Evolutionary conservation across 2,113 vertebrate genomes (phyloP).

Genomic region (Aplodontia rufa): DNA sequence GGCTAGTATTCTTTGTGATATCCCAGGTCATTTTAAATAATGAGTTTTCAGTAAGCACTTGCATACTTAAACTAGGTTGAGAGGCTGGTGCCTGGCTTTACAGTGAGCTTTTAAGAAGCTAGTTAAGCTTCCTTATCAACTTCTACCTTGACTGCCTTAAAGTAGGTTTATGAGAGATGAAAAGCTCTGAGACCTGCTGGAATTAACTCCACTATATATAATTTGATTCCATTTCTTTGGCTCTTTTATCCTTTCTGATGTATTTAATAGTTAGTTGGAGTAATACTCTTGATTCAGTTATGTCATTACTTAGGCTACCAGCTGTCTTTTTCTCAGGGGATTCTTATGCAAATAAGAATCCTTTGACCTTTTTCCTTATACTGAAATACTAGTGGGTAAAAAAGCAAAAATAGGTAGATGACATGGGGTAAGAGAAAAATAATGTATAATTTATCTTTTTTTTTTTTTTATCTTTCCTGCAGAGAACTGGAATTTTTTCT

Average conservation of each 20-base stretch:
- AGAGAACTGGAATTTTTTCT: constrained; percentile 33
- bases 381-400: constrained; percentile 20
- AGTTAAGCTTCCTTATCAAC: neutral
- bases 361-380: constrained; percentile 40
- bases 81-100: neutral
- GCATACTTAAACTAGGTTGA: neutral
- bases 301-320: constrained; percentile 24
- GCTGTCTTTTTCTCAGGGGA: neutral
- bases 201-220: neutral
- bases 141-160: neutral
- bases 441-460: constrained; percentile 22
- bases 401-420: constrained; percentile 34
- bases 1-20: neutral
- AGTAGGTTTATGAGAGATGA: neutral
- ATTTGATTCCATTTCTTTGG: constrained; percentile 23
- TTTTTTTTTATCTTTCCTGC: constrained; percentile 22
- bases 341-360: constrained; percentile 58
- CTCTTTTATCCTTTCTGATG: neutral
- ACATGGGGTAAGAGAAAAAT: constrained; percentile 47
- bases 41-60: neutral
- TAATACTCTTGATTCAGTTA: neutral
- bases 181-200: neutral
- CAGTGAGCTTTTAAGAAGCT: neutral
- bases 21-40: neutral
- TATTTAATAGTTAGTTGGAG: neutral